Conservation (phyloP, 2,113 vertebrate species). For the Scomber scombrus region DNA sequence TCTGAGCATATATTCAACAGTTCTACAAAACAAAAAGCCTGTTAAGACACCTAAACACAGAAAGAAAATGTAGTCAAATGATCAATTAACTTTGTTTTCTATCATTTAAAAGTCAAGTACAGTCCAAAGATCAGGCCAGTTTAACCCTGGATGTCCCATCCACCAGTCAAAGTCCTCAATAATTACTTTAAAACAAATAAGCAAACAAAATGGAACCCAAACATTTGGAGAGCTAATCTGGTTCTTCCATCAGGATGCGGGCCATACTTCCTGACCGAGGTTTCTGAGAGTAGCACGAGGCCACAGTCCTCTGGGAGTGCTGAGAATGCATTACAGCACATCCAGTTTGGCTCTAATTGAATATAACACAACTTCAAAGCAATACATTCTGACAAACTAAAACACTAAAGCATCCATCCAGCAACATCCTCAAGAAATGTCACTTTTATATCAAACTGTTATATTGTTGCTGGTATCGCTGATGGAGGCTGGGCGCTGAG, state of each 20-base stretch:
- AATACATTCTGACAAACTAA: neutral
- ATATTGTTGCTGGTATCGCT: neutral
- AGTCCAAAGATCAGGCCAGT: neutral
- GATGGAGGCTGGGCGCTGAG: neutral
- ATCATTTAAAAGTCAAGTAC: conserved; percentile 8
- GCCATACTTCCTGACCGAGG: conserved; percentile 73
- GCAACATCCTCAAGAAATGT: neutral
- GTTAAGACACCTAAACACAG: neutral
- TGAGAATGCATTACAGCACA: neutral
- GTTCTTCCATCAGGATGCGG: conserved; percentile 67
- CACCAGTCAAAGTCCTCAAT: conserved; percentile 44
- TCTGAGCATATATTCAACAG: neutral
- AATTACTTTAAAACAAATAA: conserved; percentile 68
- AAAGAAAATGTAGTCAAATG: neutral
- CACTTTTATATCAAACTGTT: neutral
- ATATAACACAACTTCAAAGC: conserved; percentile 25
- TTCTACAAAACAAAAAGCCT: neutral
- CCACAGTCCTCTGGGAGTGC: conserved; percentile 51
- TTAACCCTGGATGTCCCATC: conserved; percentile 35
- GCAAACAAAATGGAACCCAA: conserved; percentile 66
- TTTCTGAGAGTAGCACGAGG: conserved; percentile 48
- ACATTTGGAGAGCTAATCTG: conserved; percentile 72
- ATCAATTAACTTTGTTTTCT: neutral
- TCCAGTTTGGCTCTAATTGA: conserved; percentile 24
- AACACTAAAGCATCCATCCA: neutral